phyloP scores from a whole-genome alignment of 2,113 vertebrate species.

The Sardina pilchardus region DNA sequence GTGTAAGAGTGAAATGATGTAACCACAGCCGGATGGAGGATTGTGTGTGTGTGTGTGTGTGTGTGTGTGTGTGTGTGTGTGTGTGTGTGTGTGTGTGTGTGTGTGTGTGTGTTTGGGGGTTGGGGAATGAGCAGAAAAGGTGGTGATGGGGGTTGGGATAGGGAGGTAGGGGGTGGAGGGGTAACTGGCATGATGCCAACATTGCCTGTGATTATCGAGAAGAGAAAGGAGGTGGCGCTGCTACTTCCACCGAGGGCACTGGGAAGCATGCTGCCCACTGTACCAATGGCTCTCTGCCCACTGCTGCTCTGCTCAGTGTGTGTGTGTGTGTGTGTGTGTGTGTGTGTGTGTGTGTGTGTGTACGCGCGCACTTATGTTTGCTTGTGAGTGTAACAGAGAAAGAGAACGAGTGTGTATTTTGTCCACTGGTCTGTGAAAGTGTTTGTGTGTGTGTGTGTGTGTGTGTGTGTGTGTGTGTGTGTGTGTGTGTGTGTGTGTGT shows the following conservation, averaged over 20 bases:
- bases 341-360: not conserved
- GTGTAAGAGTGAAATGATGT: not conserved
- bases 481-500: not conserved
- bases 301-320: not conserved
- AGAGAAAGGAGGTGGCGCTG: not conserved
- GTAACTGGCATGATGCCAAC: not conserved
- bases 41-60: not conserved
- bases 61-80: not conserved
- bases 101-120: slow-evolving; percentile 27
- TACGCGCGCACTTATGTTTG: not conserved
- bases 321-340: not conserved
- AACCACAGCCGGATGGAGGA: too few species aligned
- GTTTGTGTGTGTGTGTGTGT: not conserved
- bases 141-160: not conserved
- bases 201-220: not conserved
- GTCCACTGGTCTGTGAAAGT: not conserved
- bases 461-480: not conserved
- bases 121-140: not conserved
- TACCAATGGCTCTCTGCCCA: too few species aligned
- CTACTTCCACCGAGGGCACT: not conserved
- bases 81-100: not conserved
- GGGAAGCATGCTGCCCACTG: not conserved
- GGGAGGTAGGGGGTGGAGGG: not conserved
- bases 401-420: not conserved
- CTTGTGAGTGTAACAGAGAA: not conserved